A percentile compares a stretch with the other conserved stretches of the same genome.
These are phyloP conservation scores for Plumapathes pennacea DNA, from an alignment of 92 coral and sea anemone genomes.

Conservation along the genomic window DNA sequence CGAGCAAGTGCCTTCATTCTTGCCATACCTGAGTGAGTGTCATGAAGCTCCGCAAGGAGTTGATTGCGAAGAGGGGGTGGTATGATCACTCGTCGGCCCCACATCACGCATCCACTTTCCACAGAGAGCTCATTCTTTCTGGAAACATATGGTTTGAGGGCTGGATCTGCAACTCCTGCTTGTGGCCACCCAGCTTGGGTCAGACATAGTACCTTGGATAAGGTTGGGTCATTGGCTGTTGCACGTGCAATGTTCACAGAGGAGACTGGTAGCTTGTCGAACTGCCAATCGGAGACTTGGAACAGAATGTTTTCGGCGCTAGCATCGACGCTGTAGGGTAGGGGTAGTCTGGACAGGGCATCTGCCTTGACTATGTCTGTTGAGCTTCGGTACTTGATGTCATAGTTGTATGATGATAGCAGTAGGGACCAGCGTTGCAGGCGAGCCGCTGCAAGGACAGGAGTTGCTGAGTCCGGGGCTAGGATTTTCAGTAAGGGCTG, in stretches of 20 bases:
- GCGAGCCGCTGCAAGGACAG: slow-evolving; percentile 20
- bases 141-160: slow-evolving; percentile 22
- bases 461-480: slow-evolving; percentile 55
- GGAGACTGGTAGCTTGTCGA: slow-evolving; percentile 24
- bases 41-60: slow-evolving; percentile 29
- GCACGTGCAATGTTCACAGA: slow-evolving; percentile 17
- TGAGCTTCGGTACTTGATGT: slow-evolving; percentile 34
- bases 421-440: slow-evolving; percentile 57
- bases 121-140: slow-evolving; percentile 32
- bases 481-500: slow-evolving; percentile 41
- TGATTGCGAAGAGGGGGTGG: slow-evolving; percentile 15
- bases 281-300: slow-evolving; percentile 22
- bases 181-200: slow-evolving; percentile 17
- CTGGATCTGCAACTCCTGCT: slow-evolving; percentile 5
- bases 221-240: slow-evolving; percentile 12
- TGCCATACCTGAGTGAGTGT: slow-evolving; percentile 48
- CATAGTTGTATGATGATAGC: slow-evolving; percentile 27
- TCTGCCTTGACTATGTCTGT: slow-evolving; percentile 45
- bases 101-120: slow-evolving; percentile 28
- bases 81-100: slow-evolving; percentile 24
- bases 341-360: slow-evolving; percentile 49
- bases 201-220: slow-evolving; percentile 11
- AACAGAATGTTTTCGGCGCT: slow-evolving; percentile 25
- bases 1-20: slow-evolving; percentile 37
- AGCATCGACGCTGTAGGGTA: slow-evolving; percentile 10